Base-by-base conservation (phyloP, 2,888 invertebrate species). In the Eustalomyia histrio region DNA sequence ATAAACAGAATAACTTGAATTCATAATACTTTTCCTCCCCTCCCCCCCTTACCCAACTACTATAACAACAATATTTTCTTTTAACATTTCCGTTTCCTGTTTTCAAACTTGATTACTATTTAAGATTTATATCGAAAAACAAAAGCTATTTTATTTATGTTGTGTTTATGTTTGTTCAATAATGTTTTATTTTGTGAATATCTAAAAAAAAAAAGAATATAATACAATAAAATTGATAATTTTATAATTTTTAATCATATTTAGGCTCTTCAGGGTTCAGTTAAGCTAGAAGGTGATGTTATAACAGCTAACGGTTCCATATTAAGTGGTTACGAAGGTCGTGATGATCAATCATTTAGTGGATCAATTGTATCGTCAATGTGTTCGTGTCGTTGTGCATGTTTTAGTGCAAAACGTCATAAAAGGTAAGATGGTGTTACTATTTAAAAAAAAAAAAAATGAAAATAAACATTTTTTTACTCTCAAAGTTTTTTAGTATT, bases 211-310 rank as follows among this genome's bases (percentile, higher is more conserved):
- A 16, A n/a, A n/a, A n/a, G n/a, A n/a, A n/a, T n/a, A n/a, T n/a
- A n/a, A 24, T 18, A 18, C 14, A 18, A 35, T 61, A 33, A 29
- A n/a, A 47, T 14, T 39, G 39, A 39, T 39, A 8, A n/a, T 43
- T 33, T 71, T 60, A 52, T 65, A 39, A 43, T 58, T 21, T n/a
- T 61, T 63, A 60, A 79, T 83, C 33, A 53, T 67, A 88, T 90
- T 65, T 92, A 97, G 94, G 98, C 98, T 79, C 95, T 98, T 84
- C 96, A 97, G 89, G 97, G 97, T 64, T 97, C 98, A 75, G 98
- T 99, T 21, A 93, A 97, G 80, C 92, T 99, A 82, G 98, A 99
- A 89, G 98, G 99, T 81, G 99, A 99, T 92, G 97, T 99, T 86
- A 99, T 99, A 91, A 97, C 97, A 79, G 96, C 97, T 57, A 97